phyloP scores from a whole-genome alignment of 2,888 invertebrate genomes.

The Drosophila anomalipes region DNA sequence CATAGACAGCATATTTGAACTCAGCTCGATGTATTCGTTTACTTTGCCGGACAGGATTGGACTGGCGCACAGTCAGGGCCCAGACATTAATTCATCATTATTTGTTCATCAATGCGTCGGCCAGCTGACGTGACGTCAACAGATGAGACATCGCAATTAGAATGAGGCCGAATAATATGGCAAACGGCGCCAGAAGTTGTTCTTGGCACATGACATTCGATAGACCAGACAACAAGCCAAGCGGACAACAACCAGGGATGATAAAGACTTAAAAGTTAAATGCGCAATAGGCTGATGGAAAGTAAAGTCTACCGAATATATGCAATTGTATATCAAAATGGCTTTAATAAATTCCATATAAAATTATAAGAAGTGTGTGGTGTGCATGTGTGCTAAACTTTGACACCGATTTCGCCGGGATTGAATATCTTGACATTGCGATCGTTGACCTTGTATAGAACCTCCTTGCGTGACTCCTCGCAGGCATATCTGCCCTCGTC shows the following conservation, averaged over 20 bases:
- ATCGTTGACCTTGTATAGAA: conserved; percentile 89
- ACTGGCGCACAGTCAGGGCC: conserved; percentile 62
- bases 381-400: conserved; percentile 56
- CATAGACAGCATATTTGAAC: conserved; percentile 35
- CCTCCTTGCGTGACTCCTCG: conserved; percentile 79
- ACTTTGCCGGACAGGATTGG: conserved; percentile 16
- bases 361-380: conserved; percentile 25
- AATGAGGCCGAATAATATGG: conserved; percentile 29
- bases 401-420: conserved; percentile 87
- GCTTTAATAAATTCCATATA: conserved; percentile 71
- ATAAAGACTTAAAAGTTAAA: conserved; percentile 3
- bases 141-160: conserved; percentile 57
- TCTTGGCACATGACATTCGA: conserved; percentile 36
- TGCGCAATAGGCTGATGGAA: background rate
- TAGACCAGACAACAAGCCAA: conserved; percentile 8
- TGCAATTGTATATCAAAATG: conserved; percentile 56
- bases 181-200: conserved; percentile 44
- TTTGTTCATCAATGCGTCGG: conserved; percentile 40
- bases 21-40: conserved; percentile 15
- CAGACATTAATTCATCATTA: conserved; percentile 77
- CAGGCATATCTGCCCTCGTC: conserved; percentile 72
- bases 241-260: background rate
- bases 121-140: conserved; percentile 61
- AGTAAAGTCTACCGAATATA: conserved; percentile 4
- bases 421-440: conserved; percentile 91